phyloP scores from a whole-genome alignment of 2,888 invertebrate species.

The Dolomedes plantarius region DNA sequence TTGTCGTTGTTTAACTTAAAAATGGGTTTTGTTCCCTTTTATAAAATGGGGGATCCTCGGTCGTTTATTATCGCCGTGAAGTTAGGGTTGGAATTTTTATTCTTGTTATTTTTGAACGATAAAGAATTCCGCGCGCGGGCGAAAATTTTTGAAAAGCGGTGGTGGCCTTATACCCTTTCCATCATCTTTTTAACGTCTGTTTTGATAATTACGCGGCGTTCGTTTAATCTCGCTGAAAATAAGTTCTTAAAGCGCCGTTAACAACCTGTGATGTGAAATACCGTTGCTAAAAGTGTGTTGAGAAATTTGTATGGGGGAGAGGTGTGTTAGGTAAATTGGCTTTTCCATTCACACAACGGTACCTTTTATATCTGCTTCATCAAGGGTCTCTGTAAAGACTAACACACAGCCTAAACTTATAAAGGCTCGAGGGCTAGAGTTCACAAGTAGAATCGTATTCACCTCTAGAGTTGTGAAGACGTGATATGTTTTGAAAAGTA shows the following conservation, averaged over 20 bases:
- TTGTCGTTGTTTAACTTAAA: conserved; percentile 4
- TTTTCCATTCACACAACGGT: too few relatives aligned
- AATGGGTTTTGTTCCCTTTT: not conserved
- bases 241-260: not conserved
- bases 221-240: not conserved
- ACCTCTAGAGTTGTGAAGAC: too few relatives aligned
- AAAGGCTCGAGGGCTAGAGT: too few relatives aligned
- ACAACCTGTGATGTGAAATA: not conserved
- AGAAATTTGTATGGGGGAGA: too few relatives aligned
- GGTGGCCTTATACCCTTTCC: not conserved
- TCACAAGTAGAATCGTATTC: too few relatives aligned
- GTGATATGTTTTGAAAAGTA: too few relatives aligned
- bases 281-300: too few relatives aligned
- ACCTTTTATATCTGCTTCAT: too few relatives aligned
- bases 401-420: too few relatives aligned
- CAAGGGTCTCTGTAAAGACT: too few relatives aligned
- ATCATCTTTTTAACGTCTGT: not conserved
- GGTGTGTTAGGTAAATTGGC: too few relatives aligned
- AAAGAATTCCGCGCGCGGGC: not conserved
- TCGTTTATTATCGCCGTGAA: not conserved
- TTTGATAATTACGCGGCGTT: not conserved
- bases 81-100: not conserved
- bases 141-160: not conserved
- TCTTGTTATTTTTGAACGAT: not conserved
- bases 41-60: not conserved